Evolutionary conservation across 2,888 invertebrate genomes (phyloP).

Genomic region (Acleris sparsana): DNA sequence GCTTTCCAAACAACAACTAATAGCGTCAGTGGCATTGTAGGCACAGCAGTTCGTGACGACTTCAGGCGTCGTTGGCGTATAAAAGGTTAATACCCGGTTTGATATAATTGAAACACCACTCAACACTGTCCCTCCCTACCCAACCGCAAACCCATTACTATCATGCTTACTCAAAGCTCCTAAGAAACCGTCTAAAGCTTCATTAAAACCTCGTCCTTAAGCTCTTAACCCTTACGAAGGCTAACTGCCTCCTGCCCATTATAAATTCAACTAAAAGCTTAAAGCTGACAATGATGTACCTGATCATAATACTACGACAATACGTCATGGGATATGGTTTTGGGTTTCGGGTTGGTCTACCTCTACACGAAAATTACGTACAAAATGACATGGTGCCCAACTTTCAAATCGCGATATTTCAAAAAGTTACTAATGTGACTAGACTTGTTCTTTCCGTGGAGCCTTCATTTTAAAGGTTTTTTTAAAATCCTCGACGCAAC

Average conservation of each 20-base stretch:
- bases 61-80: no score
- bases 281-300: conserved; percentile 54
- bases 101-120: not conserved
- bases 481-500: no score
- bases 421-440: no score
- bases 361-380: no score
- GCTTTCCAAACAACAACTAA: no score
- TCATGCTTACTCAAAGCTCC: conserved; percentile 18
- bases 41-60: no score
- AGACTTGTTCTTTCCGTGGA: no score
- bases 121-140: conserved; percentile 3
- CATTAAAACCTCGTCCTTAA: conserved; percentile 25
- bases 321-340: conserved; percentile 8
- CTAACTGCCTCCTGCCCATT: conserved; percentile 78
- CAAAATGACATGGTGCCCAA: no score
- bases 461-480: no score
- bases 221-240: conserved; percentile 45
- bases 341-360: no score
- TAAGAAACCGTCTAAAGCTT: conserved; percentile 22
- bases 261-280: conserved; percentile 79
- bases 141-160: conserved; percentile 32
- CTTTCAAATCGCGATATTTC: no score
- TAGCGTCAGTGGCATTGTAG: no score
- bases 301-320: conserved; percentile 23
- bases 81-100: not conserved